Base-by-base conservation (phyloP, 2,113 vertebrate species). In the Podarcis raffonei region DNA sequence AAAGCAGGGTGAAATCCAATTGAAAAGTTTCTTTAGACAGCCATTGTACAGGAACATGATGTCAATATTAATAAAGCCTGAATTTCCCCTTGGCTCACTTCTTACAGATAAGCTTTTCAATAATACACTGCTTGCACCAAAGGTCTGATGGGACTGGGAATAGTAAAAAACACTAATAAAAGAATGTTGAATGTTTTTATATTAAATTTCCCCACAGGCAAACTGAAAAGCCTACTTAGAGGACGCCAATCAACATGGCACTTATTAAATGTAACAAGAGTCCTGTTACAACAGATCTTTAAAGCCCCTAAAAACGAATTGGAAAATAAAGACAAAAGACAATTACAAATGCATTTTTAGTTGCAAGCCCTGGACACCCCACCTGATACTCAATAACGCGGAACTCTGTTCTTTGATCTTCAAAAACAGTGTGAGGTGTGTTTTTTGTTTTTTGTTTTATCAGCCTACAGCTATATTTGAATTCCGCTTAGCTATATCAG, bases 101-200 rank as follows among this genome's bases (percentile, higher is more conserved):
- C 96, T 97, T 97, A 97, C 96, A 97, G 97, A 97, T 97, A 97
- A 97, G 97, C 96, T 97, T 97, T 97, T 97, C 97, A 97, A 97
- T 97, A 97, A 97, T 96, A 97, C 96, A 97, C 94, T 96, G 96
- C 97, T 97, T 97, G 95, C 97, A 97, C 97, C 97, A 97, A 97
- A 97, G 97, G 97, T 97, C 97, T 97, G 96, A 96, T 97, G 97
- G 97, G 97, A 97, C 97, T 97, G 97, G 97, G 97, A 97, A 97
- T 97, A 97, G 97, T 97, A 97, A 97, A 97, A 97, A 97, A 97
- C 96, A 97, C 97, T 97, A 97, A 97, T 97, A 97, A 97, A 97
- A 97, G 97, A 97, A 97, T 97, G 96, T 97, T 97, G 97, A 97
- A 97, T 97, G 97, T 97, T 97, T 97, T 97, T 97, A 96, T 97